A percentile compares a stretch with the other conserved stretches of the same genome.
These are phyloP conservation scores for Dicroscelio sp. DNA, from an alignment of 2,888 invertebrate genomes.

Conservation along the genomic window DNA sequence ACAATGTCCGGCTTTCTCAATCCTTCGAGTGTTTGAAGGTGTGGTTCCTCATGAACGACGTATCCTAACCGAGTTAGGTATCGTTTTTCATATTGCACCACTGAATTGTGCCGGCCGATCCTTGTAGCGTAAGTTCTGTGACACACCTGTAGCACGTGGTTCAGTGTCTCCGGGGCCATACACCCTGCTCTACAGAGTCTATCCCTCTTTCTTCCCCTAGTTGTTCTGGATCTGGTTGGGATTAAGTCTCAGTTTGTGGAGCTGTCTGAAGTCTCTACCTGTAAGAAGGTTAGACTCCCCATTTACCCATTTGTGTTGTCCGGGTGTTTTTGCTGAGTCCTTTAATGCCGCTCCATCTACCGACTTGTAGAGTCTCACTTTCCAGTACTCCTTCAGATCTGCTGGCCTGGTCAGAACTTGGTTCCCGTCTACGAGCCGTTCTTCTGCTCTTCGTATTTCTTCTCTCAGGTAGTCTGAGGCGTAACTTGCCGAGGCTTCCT, in stretches of 20 bases:
- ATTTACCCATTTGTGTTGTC: conserved; percentile 78
- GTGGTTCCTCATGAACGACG: not conserved
- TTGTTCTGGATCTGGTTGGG: conserved; percentile 84
- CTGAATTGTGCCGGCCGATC: conserved; percentile 42
- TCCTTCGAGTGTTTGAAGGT: conserved; percentile 82
- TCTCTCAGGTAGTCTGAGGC: not conserved
- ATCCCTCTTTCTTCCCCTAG: conserved; percentile 80
- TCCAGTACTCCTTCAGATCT: conserved; percentile 6
- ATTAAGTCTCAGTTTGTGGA: conserved; percentile 86
- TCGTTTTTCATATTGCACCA: conserved; percentile 70
- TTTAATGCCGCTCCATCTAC: conserved; percentile 51
- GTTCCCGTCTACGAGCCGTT: too few relatives aligned
- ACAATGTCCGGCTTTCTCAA: conserved; percentile 88
- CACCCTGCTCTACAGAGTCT: conserved; percentile 55
- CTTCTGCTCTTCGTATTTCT: too few relatives aligned
- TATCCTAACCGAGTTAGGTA: not conserved
- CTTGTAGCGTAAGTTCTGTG: conserved; percentile 52
- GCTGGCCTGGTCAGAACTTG: not conserved
- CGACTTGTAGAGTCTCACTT: not conserved
- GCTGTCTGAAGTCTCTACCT: conserved; percentile 88
- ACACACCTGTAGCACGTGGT: conserved; percentile 67
- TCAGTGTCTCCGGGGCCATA: conserved; percentile 21
- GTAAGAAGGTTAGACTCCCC: conserved; percentile 81
- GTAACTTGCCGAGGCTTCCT: not conserved
- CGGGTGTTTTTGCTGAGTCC: not conserved